Conservation (phyloP, 2,113 vertebrate genomes). For the Mastomys coucha region DNA sequence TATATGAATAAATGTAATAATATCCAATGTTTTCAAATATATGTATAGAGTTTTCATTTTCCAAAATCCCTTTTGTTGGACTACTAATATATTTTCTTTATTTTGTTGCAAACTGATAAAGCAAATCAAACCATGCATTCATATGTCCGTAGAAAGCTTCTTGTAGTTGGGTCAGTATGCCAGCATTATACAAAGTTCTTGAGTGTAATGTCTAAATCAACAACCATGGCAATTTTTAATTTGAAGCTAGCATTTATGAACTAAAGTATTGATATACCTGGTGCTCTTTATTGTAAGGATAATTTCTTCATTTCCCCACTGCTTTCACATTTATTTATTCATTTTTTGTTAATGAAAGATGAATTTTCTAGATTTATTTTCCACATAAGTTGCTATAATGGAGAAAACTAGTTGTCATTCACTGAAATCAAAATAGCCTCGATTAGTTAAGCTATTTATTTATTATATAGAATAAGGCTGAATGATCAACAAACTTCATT, state of each 20-base stretch:
- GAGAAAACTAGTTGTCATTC: not conserved
- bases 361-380: not conserved
- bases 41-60: not conserved
- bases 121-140: not conserved
- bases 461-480: not conserved
- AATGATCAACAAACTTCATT: not conserved
- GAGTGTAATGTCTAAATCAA: not conserved
- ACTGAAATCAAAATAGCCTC: not conserved
- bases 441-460: not conserved
- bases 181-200: not conserved
- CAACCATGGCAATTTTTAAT: not conserved
- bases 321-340: not conserved
- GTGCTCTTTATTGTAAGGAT: not conserved
- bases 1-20: not conserved
- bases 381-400: not conserved
- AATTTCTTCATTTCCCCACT: not conserved
- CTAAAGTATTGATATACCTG: not conserved
- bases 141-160: not conserved
- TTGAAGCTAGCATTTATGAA: not conserved
- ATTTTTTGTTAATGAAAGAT: not conserved
- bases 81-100: not conserved
- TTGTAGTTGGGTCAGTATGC: not conserved
- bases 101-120: not conserved
- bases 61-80: not conserved
- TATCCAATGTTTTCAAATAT: not conserved